phyloP scores from a whole-genome alignment of 2,113 vertebrate species.

The Chamaetylas fuelleborni region DNA sequence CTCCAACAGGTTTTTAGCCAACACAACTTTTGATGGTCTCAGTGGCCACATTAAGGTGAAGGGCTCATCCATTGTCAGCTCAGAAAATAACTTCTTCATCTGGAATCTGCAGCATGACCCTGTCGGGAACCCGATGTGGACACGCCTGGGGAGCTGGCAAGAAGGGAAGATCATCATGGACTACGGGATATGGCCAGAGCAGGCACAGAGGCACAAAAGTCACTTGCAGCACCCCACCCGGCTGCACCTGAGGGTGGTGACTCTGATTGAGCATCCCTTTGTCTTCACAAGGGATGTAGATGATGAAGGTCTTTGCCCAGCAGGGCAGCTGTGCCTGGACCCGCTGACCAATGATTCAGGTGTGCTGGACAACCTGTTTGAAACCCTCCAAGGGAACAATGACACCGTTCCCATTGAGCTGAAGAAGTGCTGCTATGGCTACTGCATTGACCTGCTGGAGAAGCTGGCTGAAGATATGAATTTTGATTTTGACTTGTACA shows the following conservation, averaged over 20 bases:
- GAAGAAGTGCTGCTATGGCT: slow-evolving; percentile 85
- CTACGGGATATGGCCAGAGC: slow-evolving; percentile 86
- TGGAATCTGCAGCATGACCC: slow-evolving; percentile 95
- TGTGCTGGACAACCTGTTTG: slow-evolving; percentile 84
- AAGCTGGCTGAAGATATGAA: slow-evolving; percentile 84
- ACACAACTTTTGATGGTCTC: slow-evolving; percentile 90
- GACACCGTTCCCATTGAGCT: slow-evolving; percentile 73
- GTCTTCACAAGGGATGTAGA: slow-evolving; percentile 92
- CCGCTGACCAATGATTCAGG: slow-evolving; percentile 87
- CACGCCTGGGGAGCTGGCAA: slow-evolving; percentile 91
- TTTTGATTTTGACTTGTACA: slow-evolving; percentile 85
- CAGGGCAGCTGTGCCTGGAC: slow-evolving; percentile 92
- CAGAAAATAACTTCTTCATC: slow-evolving; percentile 91
- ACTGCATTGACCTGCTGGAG: slow-evolving; percentile 84
- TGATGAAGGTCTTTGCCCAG: slow-evolving; percentile 89
- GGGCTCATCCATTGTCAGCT: slow-evolving; percentile 82
- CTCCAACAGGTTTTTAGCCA: slow-evolving; percentile 86
- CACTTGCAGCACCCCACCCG: slow-evolving; percentile 73
- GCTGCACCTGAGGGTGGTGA: slow-evolving; percentile 90
- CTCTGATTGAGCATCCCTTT: slow-evolving; percentile 92
- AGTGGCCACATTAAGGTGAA: slow-evolving; percentile 89
- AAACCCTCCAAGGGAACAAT: slow-evolving; percentile 86
- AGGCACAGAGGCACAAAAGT: slow-evolving; percentile 78
- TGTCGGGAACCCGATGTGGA: slow-evolving; percentile 92
- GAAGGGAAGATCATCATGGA: slow-evolving; percentile 85